Base-by-base conservation (phyloP, 2,888 invertebrate species). In the Drosophila neoperkinsi region DNA sequence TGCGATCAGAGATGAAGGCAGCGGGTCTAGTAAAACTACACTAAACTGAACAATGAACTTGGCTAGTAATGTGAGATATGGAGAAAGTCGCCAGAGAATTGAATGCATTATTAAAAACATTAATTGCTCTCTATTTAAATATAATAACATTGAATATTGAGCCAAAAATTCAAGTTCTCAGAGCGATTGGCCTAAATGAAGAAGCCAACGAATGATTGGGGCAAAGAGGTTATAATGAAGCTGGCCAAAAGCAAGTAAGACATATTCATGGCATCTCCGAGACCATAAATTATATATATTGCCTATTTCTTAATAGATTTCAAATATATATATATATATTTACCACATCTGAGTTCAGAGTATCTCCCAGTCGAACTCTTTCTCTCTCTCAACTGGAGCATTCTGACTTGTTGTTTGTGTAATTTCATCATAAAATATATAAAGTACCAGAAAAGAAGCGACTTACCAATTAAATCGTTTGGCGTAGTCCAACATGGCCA, bases 61-160 rank as follows among this genome's bases (percentile, higher is more conserved):
- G 11, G 31, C 31, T 46, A 36, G 13, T 31, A 16, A 43, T 1
- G 4, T 31, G n/a, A 31, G 21, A 30, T 38, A 43, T 9, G 38
- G 16, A 21, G 70, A 70, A 68, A 68, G 68, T 68, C n/a, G 13
- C 28, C n/a, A 30, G 4, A 38, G 31, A 31, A 50, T 50, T 28
- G 18, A 33, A 13, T 25, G 25, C 25, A 9, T 4, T 25, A 16
- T 9, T 9, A 11, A 31, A 6, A 6, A 4, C 18, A n/a, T 52
- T 52, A 16, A 28, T n/a, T 31, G 18, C 13, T 21, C 11, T 3
- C 18, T 2, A 11, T 51, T 28, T 11, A 51, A 30, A 30, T 51
- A 18, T 11, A 28, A n/a, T 30, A 30, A 28, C 16, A 36, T 18
- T 34, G 34, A 36, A 7, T 28, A 50, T 49, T 43, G 0, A 21